phyloP scores from a whole-genome alignment of 2,113 vertebrate genomes.

The Muntiacus reevesi region DNA sequence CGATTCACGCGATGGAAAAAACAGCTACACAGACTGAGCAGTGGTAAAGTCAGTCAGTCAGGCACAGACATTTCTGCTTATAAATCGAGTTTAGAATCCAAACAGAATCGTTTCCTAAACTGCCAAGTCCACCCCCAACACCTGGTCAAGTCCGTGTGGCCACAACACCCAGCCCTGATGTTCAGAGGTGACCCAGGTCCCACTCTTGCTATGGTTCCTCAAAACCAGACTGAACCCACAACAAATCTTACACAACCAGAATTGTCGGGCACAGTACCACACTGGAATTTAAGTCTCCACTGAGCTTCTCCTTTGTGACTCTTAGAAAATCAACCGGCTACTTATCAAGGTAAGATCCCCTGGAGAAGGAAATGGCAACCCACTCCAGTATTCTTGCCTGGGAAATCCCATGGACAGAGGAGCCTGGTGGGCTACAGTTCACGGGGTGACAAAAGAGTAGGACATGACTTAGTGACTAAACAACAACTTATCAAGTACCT shows the following conservation, averaged over 20 bases:
- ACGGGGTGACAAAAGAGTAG: not conserved
- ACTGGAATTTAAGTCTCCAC: not conserved
- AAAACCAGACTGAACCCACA: not conserved
- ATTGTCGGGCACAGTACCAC: not conserved
- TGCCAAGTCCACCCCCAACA: not conserved
- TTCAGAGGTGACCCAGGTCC: not conserved
- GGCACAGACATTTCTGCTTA: not conserved
- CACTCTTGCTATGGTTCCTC: not conserved
- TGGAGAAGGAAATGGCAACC: not conserved
- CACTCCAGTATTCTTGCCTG: not conserved
- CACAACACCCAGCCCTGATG: not conserved
- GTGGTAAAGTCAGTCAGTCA: not conserved
- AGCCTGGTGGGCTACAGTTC: not conserved
- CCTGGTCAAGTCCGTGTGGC: not conserved
- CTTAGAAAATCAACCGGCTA: not conserved
- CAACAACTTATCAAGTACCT: not conserved
- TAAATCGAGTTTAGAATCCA: not conserved
- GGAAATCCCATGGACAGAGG: not conserved
- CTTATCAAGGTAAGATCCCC: not conserved
- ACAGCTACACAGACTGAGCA: not conserved
- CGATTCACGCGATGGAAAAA: not conserved
- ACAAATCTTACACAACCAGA: not conserved
- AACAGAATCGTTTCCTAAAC: slow-evolving; percentile 5
- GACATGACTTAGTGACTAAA: not conserved
- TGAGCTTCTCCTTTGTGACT: not conserved